Evolutionary conservation across 2,797 vertebrate genomes (phyloP), one percentile per base, ranked within the genome.

Genomic region (Myotis vivesi): DNA sequence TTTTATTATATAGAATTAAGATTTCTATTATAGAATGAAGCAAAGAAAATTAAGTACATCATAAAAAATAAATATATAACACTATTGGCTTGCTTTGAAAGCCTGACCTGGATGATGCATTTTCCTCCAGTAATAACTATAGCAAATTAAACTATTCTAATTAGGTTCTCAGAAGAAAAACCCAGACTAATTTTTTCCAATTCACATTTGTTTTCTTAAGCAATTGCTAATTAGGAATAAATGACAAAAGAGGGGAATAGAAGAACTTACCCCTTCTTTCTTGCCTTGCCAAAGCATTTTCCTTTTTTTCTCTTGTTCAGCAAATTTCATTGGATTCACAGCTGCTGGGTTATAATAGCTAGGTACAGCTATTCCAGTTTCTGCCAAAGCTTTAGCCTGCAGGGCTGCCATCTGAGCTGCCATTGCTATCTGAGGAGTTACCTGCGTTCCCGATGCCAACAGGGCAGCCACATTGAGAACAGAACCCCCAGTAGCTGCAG

Each of bases 241-340:
- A 81, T 20, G 36, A 66, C 16, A 92, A 62, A 87, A 91, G 5
- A 81, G 22, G 2, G 7, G 9, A 41, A 19, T 28, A 72, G 17
- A 76, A 66, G 59, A 79, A 91, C 98, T 98, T 98, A 99, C 99
- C 98, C 99, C 99, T 89, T 99, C 99, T 95, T 99, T 99, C 98
- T 99, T 99, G 93, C 99, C 99, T 97, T 99, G 99, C 99, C 99
- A 99, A 94, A 99, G 98, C 99, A 98, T 99, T 98, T 99, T 99
- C 96, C 99, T 98, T 97, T 99, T 99, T 72, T 99, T 99, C 96
- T 99, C 99, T 91, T 99, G 99, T 91, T 99, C 99, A 36, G 99
- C 99, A 96, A 99, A 99, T 92, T 99, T 99, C 99, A 99, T 99
- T 6, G 99, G 99, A 96, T 99, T 99, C 76, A 99, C 99, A 25